These are phyloP conservation scores for Drosophila kokeensis DNA, from an alignment of 2,888 invertebrate species.

Conservation along the genomic window DNA sequence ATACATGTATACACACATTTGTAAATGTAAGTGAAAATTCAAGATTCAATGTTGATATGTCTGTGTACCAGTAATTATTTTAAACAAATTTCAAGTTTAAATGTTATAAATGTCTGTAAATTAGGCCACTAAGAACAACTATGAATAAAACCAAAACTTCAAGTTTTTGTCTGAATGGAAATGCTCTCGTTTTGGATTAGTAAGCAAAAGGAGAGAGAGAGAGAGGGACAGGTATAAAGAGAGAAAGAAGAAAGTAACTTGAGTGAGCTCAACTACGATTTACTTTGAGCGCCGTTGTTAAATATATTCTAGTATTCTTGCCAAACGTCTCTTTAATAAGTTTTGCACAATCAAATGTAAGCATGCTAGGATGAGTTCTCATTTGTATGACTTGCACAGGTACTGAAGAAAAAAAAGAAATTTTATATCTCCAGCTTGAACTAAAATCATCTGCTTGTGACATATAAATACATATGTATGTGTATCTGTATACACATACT, in stretches of 20 bases:
- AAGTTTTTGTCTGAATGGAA: constrained; percentile 64
- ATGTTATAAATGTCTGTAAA: constrained; percentile 51
- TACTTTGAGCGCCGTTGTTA: not conserved
- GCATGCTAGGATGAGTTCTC: not conserved
- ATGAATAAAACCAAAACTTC: constrained; percentile 48
- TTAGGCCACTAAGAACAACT: constrained; percentile 34
- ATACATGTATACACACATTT: not conserved
- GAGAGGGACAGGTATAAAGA: too few relatives aligned
- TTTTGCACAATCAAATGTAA: not conserved
- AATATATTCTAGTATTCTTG: too few relatives aligned
- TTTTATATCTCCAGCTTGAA: too few relatives aligned
- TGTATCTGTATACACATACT: too few relatives aligned
- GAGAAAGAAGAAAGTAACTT: not conserved
- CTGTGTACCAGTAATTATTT: constrained; percentile 62
- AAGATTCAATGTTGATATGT: constrained; percentile 62
- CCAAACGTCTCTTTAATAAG: not conserved
- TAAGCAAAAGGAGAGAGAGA: not conserved
- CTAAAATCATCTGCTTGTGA: not conserved
- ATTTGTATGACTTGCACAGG: not conserved
- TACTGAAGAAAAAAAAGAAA: too few relatives aligned
- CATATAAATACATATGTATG: too few relatives aligned
- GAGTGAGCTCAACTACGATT: not conserved
- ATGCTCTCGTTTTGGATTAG: not conserved
- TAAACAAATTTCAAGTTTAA: constrained; percentile 45
- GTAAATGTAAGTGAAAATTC: constrained; percentile 26